Evolutionary conservation across 2,113 vertebrate species (phyloP).

Genomic region (Corythaixoides concolor): DNA sequence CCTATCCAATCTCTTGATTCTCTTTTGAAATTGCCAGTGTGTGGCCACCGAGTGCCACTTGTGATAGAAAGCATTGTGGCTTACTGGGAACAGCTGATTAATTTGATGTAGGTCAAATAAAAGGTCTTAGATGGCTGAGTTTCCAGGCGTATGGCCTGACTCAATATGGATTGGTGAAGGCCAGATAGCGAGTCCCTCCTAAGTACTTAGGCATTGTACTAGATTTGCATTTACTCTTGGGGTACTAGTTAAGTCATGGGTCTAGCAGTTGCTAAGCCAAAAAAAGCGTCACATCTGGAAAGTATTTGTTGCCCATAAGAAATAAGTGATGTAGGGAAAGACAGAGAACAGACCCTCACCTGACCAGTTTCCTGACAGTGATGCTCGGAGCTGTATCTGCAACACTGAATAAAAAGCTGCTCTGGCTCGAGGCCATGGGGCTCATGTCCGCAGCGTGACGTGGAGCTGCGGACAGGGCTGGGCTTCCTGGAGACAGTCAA

Average conservation of each 20-base stretch:
- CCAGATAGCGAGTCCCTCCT: background rate
- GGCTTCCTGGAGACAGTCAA: background rate
- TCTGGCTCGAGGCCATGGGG: background rate
- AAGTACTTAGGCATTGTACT: background rate
- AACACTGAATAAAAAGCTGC: background rate
- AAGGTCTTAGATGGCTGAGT: background rate
- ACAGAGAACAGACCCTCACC: background rate
- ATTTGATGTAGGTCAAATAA: background rate
- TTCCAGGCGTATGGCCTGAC: background rate
- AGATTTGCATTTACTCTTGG: background rate
- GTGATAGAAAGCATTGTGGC: background rate
- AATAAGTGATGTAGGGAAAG: background rate
- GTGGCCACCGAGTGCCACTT: background rate
- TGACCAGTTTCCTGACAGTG: background rate
- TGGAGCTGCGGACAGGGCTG: background rate
- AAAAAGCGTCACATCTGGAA: background rate
- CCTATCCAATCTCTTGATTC: background rate
- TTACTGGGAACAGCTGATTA: background rate
- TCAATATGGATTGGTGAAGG: background rate
- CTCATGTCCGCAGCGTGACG: fast-evolving
- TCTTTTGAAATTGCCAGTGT: background rate
- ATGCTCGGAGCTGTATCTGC: background rate
- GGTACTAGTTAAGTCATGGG: background rate
- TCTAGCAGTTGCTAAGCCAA: background rate
- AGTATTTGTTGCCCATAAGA: background rate